These are phyloP conservation scores for Drosophila demipolita DNA, from an alignment of 2,888 invertebrate genomes.

Conservation along the genomic window DNA sequence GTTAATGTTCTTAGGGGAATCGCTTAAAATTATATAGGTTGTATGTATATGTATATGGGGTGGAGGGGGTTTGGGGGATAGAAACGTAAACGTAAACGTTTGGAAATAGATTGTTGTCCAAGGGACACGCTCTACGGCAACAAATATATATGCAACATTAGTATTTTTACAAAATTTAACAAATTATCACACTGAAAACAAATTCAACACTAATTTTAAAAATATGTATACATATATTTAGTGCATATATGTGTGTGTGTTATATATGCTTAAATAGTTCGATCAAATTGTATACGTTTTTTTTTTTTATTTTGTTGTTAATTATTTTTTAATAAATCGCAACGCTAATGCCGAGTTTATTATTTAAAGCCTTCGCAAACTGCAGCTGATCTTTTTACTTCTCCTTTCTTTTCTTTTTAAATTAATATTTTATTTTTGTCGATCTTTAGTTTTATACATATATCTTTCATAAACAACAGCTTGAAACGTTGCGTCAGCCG, in stretches of 20 bases:
- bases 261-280: conserved; percentile 47
- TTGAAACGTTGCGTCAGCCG: conserved; percentile 55
- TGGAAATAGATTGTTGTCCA: conserved; percentile 33
- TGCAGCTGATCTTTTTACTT: conserved; percentile 39
- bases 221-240: conserved; percentile 42
- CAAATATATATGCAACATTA: conserved; percentile 66
- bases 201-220: conserved; percentile 75
- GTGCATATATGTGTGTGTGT: conserved; percentile 35
- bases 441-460: conserved; percentile 46
- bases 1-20: conserved; percentile 7
- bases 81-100: conserved; percentile 32
- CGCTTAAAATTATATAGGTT: conserved; percentile 11
- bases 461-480: conserved; percentile 66
- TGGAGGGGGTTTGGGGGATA: not conserved
- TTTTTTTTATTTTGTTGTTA: conserved; percentile 19
- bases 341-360: conserved; percentile 52
- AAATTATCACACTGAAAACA: conserved; percentile 81
- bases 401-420: not conserved
- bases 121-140: conserved; percentile 55
- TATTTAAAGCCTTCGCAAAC: conserved; percentile 65
- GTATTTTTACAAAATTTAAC: conserved; percentile 66
- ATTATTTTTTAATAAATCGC: conserved; percentile 28
- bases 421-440: conserved; percentile 19
- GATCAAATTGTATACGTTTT: conserved; percentile 68
- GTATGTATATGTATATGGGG: conserved; percentile 1